phyloP scores from a whole-genome alignment of 1,140 invertebrate genomes.

The Helicoverpa zea region DNA sequence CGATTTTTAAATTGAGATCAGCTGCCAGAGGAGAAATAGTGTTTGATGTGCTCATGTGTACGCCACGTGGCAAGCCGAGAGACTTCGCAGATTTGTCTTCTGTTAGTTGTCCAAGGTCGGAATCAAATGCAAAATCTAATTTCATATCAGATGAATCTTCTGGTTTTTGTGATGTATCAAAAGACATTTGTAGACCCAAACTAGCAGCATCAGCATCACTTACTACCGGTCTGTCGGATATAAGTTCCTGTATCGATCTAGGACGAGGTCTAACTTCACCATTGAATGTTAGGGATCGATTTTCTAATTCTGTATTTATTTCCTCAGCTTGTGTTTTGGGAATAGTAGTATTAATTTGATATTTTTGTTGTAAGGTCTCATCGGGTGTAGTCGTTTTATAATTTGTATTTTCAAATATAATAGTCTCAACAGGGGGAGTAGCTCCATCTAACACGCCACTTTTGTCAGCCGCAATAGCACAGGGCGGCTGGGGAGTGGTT shows the following conservation, averaged over 20 bases:
- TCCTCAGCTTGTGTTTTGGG: constrained; percentile 78
- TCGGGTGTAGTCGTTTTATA: constrained; percentile 90
- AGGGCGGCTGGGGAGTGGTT: constrained; percentile 61
- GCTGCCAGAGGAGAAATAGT: constrained; percentile 88
- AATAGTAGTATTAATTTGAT: constrained; percentile 84
- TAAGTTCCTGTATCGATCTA: constrained; percentile 82
- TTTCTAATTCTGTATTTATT: constrained; percentile 76
- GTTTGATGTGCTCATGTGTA: constrained; percentile 87
- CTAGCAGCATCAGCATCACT: constrained; percentile 69
- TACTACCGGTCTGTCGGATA: constrained; percentile 75
- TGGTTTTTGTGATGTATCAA: constrained; percentile 86
- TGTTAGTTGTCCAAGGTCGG: constrained; percentile 91
- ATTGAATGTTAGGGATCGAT: constrained; percentile 76
- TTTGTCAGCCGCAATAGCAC: constrained; percentile 78
- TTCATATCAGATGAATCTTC: constrained; percentile 96
- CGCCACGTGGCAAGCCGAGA: constrained; percentile 89
- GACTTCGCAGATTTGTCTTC: constrained; percentile 91
- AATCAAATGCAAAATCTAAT: constrained; percentile 95
- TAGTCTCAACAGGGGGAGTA: constrained; percentile 94
- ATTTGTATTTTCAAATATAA: constrained; percentile 97
- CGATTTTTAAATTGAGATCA: constrained; percentile 97
- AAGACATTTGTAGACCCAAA: constrained; percentile 80
- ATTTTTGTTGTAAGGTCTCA: constrained; percentile 89
- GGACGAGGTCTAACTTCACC: constrained; percentile 78
- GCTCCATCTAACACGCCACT: constrained; percentile 90